These are phyloP conservation scores for Eptatretus burgeri DNA, from an alignment of 2,113 vertebrate species.

Conservation along the genomic window DNA sequence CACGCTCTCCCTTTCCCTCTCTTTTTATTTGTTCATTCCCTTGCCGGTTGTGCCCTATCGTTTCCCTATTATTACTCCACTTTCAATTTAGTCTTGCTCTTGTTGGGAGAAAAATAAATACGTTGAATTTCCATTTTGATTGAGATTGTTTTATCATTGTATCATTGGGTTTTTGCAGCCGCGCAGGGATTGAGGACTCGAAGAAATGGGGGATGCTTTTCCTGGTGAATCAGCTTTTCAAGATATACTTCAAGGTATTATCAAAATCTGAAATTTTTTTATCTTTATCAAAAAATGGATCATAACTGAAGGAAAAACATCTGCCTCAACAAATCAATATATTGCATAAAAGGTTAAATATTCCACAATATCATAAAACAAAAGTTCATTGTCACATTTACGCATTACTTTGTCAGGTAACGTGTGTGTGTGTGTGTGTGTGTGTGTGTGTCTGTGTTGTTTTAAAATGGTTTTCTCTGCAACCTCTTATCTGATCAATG, in stretches of 20 bases:
- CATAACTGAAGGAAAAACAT: background rate
- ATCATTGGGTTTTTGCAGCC: slow-evolving; percentile 19
- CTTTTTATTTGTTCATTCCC: too few species aligned
- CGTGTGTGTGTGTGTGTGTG: too few species aligned
- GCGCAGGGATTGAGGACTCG: slow-evolving; percentile 72
- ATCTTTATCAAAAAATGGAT: background rate
- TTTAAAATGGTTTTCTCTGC: too few species aligned
- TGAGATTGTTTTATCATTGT: background rate
- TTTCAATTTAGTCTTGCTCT: background rate
- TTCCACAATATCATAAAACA: too few species aligned
- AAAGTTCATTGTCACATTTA: too few species aligned
- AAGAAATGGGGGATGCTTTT: slow-evolving; percentile 99
- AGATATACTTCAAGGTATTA: slow-evolving; percentile 92
- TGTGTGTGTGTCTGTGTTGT: too few species aligned
- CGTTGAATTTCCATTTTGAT: background rate
- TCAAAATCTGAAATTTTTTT: background rate
- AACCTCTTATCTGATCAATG: too few species aligned
- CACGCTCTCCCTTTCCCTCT: too few species aligned
- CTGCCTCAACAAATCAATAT: too few species aligned
- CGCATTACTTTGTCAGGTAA: too few species aligned
- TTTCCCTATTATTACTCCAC: background rate
- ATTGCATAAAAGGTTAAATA: too few species aligned
- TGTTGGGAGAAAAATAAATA: background rate
- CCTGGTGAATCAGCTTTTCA: slow-evolving; percentile 84
- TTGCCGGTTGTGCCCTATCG: too few species aligned